Conservation (phyloP, 2,797 vertebrate species). For the Epinephelus malabaricus region DNA sequence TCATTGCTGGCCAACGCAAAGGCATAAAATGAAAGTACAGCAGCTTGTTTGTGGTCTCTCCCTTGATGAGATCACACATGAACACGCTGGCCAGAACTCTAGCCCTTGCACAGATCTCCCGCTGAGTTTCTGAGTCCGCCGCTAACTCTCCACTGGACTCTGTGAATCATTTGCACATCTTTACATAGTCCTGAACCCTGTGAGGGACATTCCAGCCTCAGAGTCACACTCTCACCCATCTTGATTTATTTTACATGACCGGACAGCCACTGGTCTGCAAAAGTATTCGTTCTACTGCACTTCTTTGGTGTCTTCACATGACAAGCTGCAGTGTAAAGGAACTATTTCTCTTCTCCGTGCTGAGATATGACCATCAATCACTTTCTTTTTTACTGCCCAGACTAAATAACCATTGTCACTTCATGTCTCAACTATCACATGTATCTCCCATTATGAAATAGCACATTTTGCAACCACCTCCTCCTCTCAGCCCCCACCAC, state of each 20-base stretch:
- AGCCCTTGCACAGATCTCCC: constrained; percentile 59
- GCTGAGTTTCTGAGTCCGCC: constrained; percentile 54
- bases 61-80: constrained; percentile 77
- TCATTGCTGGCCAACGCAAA: constrained; percentile 77
- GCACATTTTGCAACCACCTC: constrained; percentile 60
- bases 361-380: constrained; percentile 61
- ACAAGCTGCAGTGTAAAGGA: constrained; percentile 26
- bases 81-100: constrained; percentile 50
- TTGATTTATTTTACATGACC: constrained; percentile 70
- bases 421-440: constrained; percentile 40
- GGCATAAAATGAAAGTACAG: constrained; percentile 73
- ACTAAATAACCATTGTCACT: constrained; percentile 58
- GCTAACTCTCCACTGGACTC: constrained; percentile 36
- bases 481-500: constrained; percentile 4
- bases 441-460: constrained; percentile 61
- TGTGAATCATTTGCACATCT: constrained; percentile 67
- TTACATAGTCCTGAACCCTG: constrained; percentile 43
- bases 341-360: constrained; percentile 43
- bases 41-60: constrained; percentile 74
- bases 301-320: constrained; percentile 20
- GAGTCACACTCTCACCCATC: constrained; percentile 34
- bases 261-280: constrained; percentile 34
- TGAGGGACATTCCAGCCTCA: constrained; percentile 58
- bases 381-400: constrained; percentile 33
- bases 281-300: constrained; percentile 37